Percentiles rank a stretch among this genome's conserved stretches.
Conservation (phyloP, 2,113 vertebrate genomes). For the Lepus americanus region DNA sequence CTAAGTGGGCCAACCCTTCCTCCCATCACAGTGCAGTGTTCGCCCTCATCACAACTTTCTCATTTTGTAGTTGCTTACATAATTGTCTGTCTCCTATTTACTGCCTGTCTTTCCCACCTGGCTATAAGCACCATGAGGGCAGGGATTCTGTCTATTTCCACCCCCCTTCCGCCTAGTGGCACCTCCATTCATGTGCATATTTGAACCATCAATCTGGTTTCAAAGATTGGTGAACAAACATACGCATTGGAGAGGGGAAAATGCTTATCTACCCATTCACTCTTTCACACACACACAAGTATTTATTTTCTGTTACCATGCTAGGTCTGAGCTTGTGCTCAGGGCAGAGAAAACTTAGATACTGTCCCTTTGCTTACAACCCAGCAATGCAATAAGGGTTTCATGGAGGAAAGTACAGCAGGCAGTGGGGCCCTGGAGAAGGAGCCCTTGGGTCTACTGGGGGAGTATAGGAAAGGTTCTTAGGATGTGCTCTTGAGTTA, state of each 20-base stretch:
- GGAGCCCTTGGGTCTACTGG: not conserved
- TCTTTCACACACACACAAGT: not conserved
- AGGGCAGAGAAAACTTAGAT: not conserved
- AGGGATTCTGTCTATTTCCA: not conserved
- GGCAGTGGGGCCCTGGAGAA: not conserved
- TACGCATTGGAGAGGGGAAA: not conserved
- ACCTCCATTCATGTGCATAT: not conserved
- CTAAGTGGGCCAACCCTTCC: not conserved
- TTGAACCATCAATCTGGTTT: slow-evolving; percentile 5
- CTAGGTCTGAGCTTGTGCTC: not conserved
- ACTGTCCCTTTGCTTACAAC: not conserved
- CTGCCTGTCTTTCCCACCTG: not conserved
- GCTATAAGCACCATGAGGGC: not conserved
- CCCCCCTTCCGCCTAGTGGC: not conserved
- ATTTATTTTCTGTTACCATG: not conserved
- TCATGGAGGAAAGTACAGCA: not conserved
- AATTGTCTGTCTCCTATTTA: not conserved
- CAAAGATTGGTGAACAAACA: not conserved
- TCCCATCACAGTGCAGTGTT: not conserved
- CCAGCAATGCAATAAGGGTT: not conserved
- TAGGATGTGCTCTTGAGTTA: not conserved
- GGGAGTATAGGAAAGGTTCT: not conserved
- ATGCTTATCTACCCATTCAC: not conserved
- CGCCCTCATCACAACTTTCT: not conserved
- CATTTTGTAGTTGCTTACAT: not conserved